Conservation (phyloP, 2,113 vertebrate species). For the Dicaeum eximium region DNA sequence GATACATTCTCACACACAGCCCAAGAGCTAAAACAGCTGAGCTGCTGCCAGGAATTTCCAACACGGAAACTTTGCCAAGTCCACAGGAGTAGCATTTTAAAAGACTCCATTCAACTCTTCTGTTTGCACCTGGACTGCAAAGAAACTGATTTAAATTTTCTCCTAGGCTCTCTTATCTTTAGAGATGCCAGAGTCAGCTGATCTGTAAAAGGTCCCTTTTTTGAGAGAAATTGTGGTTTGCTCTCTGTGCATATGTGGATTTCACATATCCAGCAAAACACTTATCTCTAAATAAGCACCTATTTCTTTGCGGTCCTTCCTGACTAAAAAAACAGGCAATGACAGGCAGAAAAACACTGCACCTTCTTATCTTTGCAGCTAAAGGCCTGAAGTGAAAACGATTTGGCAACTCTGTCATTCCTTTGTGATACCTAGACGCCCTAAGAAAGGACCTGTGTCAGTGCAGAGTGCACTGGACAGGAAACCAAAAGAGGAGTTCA, state of each 20-base stretch:
- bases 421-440: not conserved
- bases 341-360: not conserved
- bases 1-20: not conserved
- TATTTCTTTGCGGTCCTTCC: not conserved
- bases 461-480: not conserved
- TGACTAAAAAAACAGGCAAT: not conserved
- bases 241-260: not conserved
- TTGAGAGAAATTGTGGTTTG: not conserved
- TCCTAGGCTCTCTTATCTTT: not conserved
- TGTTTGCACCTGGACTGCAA: not conserved
- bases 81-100: not conserved
- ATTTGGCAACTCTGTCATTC: not conserved
- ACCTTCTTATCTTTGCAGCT: not conserved
- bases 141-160: not conserved
- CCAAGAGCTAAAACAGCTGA: not conserved
- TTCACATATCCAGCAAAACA: not conserved
- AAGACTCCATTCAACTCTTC: constrained; percentile 24
- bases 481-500: not conserved
- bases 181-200: not conserved
- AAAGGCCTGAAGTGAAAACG: not conserved
- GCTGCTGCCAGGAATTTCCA: not conserved
- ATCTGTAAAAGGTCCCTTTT: not conserved
- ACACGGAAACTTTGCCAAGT: not conserved
- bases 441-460: not conserved
- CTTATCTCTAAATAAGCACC: not conserved